phyloP scores from a whole-genome alignment of 2,113 vertebrate genomes.

The Pimephales promelas region DNA sequence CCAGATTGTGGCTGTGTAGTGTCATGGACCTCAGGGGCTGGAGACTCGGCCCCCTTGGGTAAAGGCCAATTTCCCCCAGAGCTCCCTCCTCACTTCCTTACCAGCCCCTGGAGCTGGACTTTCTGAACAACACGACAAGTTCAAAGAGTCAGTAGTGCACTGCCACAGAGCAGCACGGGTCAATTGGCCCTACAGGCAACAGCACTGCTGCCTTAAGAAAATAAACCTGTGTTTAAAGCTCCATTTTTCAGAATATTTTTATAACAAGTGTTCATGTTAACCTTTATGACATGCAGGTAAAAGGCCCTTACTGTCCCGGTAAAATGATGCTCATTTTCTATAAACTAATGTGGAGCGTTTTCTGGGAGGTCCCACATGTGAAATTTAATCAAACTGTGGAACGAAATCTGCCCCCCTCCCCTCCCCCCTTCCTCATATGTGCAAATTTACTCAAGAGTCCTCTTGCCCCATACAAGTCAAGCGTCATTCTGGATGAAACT shows the following conservation, averaged over 20 bases:
- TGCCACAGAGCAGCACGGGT: constrained; percentile 53
- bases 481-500: constrained; percentile 49
- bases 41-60: constrained; percentile 54
- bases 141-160: constrained; percentile 57
- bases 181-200: constrained; percentile 54
- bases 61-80: constrained; percentile 56
- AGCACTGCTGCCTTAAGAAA: constrained; percentile 39
- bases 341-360: not conserved
- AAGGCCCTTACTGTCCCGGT: not conserved
- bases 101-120: constrained; percentile 40
- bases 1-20: constrained; percentile 57
- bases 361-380: constrained; percentile 39
- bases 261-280: constrained; percentile 39
- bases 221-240: constrained; percentile 53
- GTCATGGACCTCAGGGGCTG: constrained; percentile 56
- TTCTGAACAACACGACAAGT: constrained; percentile 58
- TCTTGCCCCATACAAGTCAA: constrained; percentile 48
- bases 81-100: constrained; percentile 57
- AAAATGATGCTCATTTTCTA: not conserved
- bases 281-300: not conserved
- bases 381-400: constrained; percentile 44
- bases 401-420: not conserved
- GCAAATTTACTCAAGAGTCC: constrained; percentile 38
- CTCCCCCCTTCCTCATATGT: not conserved
- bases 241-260: constrained; percentile 48